Evolutionary conservation across 2,113 vertebrate species (phyloP).

Genomic region (Salvelinus namaycush): DNA sequence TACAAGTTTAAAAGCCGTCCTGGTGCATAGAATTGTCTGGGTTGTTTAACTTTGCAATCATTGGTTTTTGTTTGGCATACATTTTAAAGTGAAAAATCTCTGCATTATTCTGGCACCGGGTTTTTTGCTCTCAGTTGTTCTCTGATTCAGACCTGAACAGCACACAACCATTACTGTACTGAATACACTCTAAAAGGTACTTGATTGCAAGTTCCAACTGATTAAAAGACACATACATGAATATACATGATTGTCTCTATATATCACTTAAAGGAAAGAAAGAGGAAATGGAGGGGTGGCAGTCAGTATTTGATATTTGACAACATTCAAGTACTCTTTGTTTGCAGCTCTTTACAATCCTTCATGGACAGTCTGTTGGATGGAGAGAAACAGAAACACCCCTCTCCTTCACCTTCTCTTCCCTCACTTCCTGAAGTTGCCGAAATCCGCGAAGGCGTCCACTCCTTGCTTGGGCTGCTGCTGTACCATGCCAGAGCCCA

Average conservation of each 20-base stretch:
- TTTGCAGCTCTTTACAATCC: constrained; percentile 88
- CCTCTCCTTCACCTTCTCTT: constrained; percentile 44
- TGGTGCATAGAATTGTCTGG: too few relatives aligned
- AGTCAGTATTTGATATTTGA: constrained; percentile 57
- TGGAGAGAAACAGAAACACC: constrained; percentile 24
- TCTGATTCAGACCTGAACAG: constrained; percentile 12
- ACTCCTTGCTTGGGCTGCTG: constrained; percentile 83
- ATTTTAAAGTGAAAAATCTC: too few relatives aligned
- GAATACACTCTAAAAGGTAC: constrained; percentile 46
- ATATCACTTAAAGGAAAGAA: constrained; percentile 38
- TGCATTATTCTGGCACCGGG: too few relatives aligned
- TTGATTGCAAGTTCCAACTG: constrained; percentile 65
- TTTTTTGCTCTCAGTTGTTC: constrained; percentile 2
- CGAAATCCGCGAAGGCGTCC: constrained; percentile 98
- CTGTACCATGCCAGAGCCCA: constrained; percentile 80
- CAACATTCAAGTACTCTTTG: constrained; percentile 80
- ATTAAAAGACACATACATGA: constrained; percentile 42
- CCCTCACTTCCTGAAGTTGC: constrained; percentile 95
- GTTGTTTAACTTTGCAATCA: too few relatives aligned
- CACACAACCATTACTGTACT: constrained; percentile 32
- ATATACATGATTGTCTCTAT: constrained; percentile 42
- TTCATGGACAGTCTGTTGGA: constrained; percentile 75
- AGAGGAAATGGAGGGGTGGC: constrained; percentile 51
- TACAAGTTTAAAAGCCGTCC: too few relatives aligned
- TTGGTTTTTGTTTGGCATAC: too few relatives aligned